A percentile compares a stretch with the other conserved stretches of the same genome.
phyloP scores from a whole-genome alignment of 2,888 invertebrate species.

The Melanophora roralis region DNA sequence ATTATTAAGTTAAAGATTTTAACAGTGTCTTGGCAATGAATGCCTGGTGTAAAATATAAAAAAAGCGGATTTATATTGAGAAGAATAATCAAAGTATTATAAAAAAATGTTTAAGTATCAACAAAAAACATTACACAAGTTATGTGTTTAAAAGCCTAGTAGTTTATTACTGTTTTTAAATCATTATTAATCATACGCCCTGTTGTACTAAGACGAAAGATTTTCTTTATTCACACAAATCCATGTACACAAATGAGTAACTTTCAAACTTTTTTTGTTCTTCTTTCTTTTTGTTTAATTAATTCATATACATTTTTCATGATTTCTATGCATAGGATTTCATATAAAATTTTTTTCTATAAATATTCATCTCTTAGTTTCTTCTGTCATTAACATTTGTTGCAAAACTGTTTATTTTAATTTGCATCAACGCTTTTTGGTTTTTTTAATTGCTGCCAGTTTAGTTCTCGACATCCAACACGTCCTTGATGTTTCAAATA shows the following conservation, averaged over 20 bases:
- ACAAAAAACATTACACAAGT: too few relatives aligned
- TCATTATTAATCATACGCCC: slow-evolving; percentile 27
- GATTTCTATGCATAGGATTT: neutral
- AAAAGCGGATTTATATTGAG: too few relatives aligned
- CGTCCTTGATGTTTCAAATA: slow-evolving; percentile 25
- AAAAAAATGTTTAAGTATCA: too few relatives aligned
- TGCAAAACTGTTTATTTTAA: slow-evolving; percentile 20
- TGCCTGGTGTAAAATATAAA: too few relatives aligned
- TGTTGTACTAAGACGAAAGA: neutral
- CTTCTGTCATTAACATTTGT: slow-evolving; percentile 36
- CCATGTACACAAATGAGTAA: too few relatives aligned
- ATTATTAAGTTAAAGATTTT: too few relatives aligned
- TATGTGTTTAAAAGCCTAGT: too few relatives aligned
- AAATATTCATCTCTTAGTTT: slow-evolving; percentile 3
- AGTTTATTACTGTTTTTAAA: too few relatives aligned
- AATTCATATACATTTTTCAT: slow-evolving; percentile 12
- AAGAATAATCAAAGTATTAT: too few relatives aligned
- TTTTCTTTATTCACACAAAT: too few relatives aligned
- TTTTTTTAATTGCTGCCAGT: slow-evolving; percentile 44
- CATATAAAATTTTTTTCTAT: neutral
- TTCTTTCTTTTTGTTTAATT: neutral
- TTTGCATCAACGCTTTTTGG: slow-evolving; percentile 38
- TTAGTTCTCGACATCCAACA: slow-evolving; percentile 10
- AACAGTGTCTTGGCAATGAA: too few relatives aligned
- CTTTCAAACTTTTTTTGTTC: neutral